These are phyloP conservation scores for Camponotus fellah DNA, from an alignment of 2,888 invertebrate species.

Conservation along the genomic window DNA sequence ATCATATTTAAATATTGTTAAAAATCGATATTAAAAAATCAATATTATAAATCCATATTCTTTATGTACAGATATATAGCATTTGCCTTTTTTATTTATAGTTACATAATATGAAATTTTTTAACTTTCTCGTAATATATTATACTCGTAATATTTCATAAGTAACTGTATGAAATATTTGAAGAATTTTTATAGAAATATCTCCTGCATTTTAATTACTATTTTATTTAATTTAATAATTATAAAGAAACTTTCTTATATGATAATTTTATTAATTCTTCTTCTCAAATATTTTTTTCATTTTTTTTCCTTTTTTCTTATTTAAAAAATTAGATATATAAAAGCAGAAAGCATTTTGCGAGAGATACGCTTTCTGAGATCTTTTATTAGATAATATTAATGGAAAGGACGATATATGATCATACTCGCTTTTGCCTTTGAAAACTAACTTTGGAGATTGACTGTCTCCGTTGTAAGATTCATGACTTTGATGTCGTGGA, in stretches of 20 bases:
- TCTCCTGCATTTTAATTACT: constrained; percentile 10
- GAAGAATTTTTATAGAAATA: not conserved
- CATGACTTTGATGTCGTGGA: constrained; percentile 11
- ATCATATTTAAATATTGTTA: not conserved
- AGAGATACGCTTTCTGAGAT: not conserved
- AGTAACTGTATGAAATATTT: not conserved
- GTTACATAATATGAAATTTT: constrained; percentile 3
- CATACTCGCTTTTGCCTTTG: not conserved
- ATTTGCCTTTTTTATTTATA: not conserved
- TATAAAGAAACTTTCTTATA: not conserved
- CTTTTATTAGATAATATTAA: constrained; percentile 22
- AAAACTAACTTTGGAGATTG: constrained; percentile 31
- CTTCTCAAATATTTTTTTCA: not conserved
- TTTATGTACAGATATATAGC: not conserved
- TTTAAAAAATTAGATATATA: not conserved
- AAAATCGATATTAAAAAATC: constrained; percentile 10
- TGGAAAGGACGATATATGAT: constrained; percentile 5
- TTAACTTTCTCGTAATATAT: not conserved
- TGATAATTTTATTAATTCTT: not conserved
- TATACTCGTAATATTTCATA: no score
- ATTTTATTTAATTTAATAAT: not conserved
- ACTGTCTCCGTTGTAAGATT: constrained; percentile 45
- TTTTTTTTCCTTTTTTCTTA: not conserved
- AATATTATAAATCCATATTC: not conserved
- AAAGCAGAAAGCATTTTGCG: not conserved